Evolutionary conservation across 2,797 vertebrate species (phyloP).

Genomic region (Coilia nasus): DNA sequence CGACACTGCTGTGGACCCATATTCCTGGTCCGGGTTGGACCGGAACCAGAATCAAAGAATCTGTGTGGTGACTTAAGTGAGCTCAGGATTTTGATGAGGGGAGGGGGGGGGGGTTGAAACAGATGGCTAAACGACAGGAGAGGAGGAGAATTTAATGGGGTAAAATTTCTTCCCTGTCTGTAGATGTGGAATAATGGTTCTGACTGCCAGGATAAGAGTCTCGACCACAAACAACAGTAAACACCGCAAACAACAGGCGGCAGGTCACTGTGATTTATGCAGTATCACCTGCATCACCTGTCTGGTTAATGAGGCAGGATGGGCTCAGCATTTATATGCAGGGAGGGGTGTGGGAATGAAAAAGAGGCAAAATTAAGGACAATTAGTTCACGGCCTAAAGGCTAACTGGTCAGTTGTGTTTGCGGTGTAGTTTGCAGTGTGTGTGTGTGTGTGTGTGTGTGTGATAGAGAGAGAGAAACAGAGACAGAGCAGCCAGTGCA

Average conservation of each 20-base stretch:
- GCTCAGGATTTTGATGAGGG: too few species aligned
- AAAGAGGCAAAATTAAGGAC: background rate
- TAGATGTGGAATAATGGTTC: background rate
- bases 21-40: too few species aligned
- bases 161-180: background rate
- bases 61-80: too few species aligned
- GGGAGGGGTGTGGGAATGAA: background rate
- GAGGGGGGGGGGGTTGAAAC: background rate
- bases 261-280: background rate
- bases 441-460: background rate
- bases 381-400: background rate
- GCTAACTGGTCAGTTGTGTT: background rate
- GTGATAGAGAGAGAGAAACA: background rate
- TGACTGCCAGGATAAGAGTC: background rate
- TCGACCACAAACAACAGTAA: background rate
- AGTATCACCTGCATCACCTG: background rate
- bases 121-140: slow-evolving; percentile 41
- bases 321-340: background rate
- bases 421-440: background rate
- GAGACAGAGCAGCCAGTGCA: slow-evolving; percentile 26
- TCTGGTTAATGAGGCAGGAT: background rate
- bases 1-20: too few species aligned
- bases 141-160: background rate
- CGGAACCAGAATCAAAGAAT: too few species aligned
- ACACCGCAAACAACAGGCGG: background rate